Percentiles rank a stretch among this genome's conserved stretches.
phyloP scores from a whole-genome alignment of 2,113 vertebrate species.

The Gavia stellata region DNA sequence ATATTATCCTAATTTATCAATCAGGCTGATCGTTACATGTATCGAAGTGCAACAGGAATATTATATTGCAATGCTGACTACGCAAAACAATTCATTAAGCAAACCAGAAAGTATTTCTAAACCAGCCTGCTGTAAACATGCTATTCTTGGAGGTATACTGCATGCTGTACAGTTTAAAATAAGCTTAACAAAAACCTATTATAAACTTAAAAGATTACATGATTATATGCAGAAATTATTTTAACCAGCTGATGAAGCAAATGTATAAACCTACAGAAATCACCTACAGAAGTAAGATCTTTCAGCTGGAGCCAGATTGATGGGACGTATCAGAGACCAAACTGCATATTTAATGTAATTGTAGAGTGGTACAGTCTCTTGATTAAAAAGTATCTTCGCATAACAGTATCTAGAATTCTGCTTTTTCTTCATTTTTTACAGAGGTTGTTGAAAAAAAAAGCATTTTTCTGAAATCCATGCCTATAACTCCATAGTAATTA shows the following conservation, averaged over 20 bases:
- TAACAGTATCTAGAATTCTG: neutral
- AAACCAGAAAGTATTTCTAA: neutral
- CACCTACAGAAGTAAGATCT: neutral
- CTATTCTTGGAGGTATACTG: neutral
- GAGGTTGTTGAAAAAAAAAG: neutral
- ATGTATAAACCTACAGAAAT: neutral
- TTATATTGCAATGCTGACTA: neutral
- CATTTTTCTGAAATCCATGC: neutral
- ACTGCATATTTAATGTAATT: neutral
- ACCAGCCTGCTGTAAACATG: neutral
- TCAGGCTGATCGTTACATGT: neutral
- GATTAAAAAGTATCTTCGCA: neutral
- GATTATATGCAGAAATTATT: neutral
- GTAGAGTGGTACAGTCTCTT: neutral
- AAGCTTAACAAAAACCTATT: neutral
- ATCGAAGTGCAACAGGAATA: neutral
- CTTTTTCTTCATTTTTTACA: neutral
- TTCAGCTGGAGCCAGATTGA: neutral
- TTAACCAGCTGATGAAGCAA: neutral
- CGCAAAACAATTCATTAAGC: neutral
- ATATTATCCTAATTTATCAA: neutral
- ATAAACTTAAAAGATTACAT: neutral
- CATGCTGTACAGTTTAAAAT: neutral
- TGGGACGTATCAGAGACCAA: neutral
- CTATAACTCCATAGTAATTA: neutral